Evolutionary conservation across 2,113 vertebrate species (phyloP).

Genomic region (Gymnogyps californianus): DNA sequence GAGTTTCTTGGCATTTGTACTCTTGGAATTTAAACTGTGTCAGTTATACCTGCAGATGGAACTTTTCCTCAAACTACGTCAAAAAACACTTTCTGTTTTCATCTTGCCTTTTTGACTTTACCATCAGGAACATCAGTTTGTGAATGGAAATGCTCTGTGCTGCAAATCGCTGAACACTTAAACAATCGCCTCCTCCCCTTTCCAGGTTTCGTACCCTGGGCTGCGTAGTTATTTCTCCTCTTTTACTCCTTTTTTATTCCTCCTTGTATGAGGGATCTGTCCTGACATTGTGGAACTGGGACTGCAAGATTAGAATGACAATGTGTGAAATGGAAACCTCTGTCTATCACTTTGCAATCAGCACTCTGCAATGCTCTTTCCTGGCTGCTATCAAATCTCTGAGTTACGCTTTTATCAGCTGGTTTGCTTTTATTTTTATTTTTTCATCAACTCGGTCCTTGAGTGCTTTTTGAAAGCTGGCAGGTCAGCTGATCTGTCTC

Average conservation of each 20-base stretch:
- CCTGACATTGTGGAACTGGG: background rate
- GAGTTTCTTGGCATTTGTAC: background rate
- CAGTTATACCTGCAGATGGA: background rate
- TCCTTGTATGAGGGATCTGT: background rate
- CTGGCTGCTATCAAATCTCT: background rate
- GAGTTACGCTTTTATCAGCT: background rate
- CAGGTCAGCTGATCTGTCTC: background rate
- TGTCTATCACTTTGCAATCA: conserved; percentile 6
- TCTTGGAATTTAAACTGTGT: background rate
- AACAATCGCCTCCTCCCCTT: background rate
- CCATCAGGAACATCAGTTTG: background rate
- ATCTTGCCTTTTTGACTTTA: background rate
- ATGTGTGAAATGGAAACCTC: conserved; percentile 14
- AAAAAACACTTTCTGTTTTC: background rate
- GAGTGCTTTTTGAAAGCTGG: background rate
- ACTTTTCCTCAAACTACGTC: background rate
- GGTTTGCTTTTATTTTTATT: background rate
- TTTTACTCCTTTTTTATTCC: background rate
- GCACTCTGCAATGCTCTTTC: background rate
- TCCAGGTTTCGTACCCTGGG: background rate
- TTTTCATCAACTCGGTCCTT: background rate
- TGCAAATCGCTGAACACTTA: background rate
- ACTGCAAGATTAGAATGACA: background rate
- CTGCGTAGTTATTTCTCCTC: background rate
- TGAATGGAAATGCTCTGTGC: background rate